These are phyloP conservation scores for Semicossyphus pulcher DNA, from an alignment of 2,113 vertebrate genomes.

Conservation along the genomic window DNA sequence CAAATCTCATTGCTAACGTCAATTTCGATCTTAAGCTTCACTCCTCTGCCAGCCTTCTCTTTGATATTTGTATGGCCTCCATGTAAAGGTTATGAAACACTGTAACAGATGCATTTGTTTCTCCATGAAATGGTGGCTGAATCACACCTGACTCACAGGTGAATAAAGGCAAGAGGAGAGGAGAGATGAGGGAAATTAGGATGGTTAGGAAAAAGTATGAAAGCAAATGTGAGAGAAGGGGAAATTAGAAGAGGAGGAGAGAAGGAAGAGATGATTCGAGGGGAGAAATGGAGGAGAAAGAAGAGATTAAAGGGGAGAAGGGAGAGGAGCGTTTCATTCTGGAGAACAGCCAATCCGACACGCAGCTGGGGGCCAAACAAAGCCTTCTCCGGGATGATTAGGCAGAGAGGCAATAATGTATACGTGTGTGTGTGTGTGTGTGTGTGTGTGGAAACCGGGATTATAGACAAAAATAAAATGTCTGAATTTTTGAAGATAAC, in stretches of 20 bases:
- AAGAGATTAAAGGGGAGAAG: background rate
- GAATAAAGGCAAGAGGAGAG: background rate
- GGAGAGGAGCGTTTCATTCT: slow-evolving; percentile 19
- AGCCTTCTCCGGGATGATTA: slow-evolving; percentile 61
- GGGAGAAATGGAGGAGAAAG: background rate
- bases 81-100: slow-evolving; percentile 30
- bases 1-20: background rate
- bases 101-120: background rate
- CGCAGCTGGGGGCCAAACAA: slow-evolving; percentile 62
- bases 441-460: background rate
- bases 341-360: slow-evolving; percentile 50
- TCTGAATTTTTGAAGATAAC: background rate
- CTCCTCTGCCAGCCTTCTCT: background rate
- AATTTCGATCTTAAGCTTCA: background rate
- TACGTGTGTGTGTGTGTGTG: slow-evolving; percentile 11
- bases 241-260: background rate
- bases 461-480: background rate
- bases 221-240: background rate
- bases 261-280: background rate
- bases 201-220: no score
- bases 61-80: slow-evolving; percentile 1
- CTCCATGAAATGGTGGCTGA: slow-evolving; percentile 12
- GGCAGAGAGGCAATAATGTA: slow-evolving; percentile 37
- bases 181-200: background rate
- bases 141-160: background rate